A percentile compares a stretch with the other conserved stretches of the same genome.
Evolutionary conservation across 2,888 invertebrate species (phyloP).

Genomic region (Achlya flavicornis): DNA sequence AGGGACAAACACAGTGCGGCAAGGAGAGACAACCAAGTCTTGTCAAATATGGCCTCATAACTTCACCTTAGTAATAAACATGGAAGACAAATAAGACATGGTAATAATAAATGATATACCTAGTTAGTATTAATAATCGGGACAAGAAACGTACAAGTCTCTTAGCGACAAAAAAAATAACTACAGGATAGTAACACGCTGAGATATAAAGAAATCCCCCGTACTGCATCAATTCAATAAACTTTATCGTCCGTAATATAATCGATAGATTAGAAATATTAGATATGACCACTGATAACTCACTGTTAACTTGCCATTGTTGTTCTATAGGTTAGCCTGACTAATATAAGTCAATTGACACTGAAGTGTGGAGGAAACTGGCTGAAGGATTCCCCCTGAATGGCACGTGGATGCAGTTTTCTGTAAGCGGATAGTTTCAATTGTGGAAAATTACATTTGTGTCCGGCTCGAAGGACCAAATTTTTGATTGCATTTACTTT

Average conservation of each 20-base stretch:
- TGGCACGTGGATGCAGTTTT: background rate
- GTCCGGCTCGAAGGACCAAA: constrained; percentile 2
- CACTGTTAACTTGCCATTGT: background rate
- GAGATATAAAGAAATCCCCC: constrained; percentile 2
- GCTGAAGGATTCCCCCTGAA: background rate
- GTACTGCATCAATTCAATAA: background rate
- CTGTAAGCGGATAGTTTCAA: too few relatives aligned
- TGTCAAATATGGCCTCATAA: too few relatives aligned
- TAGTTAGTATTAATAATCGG: too few relatives aligned
- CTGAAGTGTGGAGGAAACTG: background rate
- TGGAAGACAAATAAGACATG: too few relatives aligned
- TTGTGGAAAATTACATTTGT: background rate
- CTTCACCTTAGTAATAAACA: too few relatives aligned
- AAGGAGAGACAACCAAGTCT: too few relatives aligned
- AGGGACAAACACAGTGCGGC: too few relatives aligned
- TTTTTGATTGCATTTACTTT: background rate
- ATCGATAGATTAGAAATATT: background rate
- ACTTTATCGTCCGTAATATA: background rate
- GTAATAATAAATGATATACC: too few relatives aligned
- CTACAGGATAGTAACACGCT: too few relatives aligned
- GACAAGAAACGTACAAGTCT: background rate
- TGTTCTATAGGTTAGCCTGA: background rate
- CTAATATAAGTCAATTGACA: background rate
- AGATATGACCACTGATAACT: background rate
- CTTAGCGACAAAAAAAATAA: background rate